Base-by-base conservation (phyloP, 1,140 invertebrate species). In the Liolophura sinensis region DNA sequence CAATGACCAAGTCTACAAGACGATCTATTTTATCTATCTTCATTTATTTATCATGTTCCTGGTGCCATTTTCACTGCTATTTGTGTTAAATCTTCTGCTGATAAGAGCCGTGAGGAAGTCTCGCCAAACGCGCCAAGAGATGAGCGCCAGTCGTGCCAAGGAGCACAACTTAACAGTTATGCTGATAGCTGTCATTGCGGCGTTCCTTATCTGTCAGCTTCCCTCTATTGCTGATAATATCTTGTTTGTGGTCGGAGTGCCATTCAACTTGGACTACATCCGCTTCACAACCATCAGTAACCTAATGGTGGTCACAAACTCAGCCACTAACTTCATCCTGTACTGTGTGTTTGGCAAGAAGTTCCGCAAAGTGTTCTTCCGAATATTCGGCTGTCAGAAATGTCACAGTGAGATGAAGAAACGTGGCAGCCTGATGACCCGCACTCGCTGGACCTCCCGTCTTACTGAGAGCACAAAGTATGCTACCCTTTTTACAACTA, bases 291-390 rank as follows among this genome's bases (percentile, higher is more conserved):
- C 90, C 77, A 87, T 92, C 31, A 91, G 88, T 79, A 92, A 92
- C 76, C 85, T 91, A 24, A 82, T 93, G 63, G 85, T 91, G 14
- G 87, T 88, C 25, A 81, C 92, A 51, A 92, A 92, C 82, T 84
- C 85, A 0, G 88, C 90, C 18, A 71, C 76, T 4, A 92, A 92
- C 83, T 92, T 92, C 81, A 85, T 92, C 50, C 83, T 92, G 46
- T 92, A 92, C 81, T 92, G 91, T 73, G 94, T 96, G 49, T 97
- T 97, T 80, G 96, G 96, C 0, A 93, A 96, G 77, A 96, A 97
- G 80, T 98, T 98, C 85, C 92, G 96, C 77, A 88, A 92, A 54
- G 89, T 95, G 67, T 95, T 96, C 82, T 85, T 95, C 61, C 89
- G 92, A 78, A 88, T 94, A 78, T 96, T 96, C 85, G 94, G 31